Conservation (phyloP, 2,113 vertebrate genomes). For the Anguilla japonica region DNA sequence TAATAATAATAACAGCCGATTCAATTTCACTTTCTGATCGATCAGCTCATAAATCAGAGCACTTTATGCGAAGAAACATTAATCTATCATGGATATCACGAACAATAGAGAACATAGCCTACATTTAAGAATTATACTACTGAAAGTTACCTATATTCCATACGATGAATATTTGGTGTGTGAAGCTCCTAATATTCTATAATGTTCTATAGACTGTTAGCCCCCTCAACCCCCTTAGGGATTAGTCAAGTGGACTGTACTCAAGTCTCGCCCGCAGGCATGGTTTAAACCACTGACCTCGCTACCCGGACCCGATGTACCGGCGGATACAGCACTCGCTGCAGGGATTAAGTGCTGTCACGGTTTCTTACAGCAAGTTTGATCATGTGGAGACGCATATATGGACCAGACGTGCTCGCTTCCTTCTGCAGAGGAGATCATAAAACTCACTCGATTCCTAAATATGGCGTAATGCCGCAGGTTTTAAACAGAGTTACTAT, state of each 20-base stretch:
- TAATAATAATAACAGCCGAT: too few relatives aligned
- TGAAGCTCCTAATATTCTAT: conserved; percentile 5
- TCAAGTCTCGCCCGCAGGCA: conserved; percentile 30
- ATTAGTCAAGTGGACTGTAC: conserved; percentile 48
- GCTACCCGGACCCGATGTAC: conserved; percentile 34
- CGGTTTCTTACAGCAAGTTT: conserved; percentile 34
- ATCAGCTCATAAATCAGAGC: too few relatives aligned
- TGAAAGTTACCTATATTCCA: neutral
- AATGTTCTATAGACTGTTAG: conserved; percentile 40
- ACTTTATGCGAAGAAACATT: too few relatives aligned
- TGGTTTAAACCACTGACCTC: conserved; percentile 54
- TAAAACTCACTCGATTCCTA: conserved; percentile 35
- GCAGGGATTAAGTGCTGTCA: conserved; percentile 54
- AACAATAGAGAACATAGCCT: too few relatives aligned
- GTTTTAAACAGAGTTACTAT: neutral
- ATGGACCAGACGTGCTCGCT: conserved; percentile 46
- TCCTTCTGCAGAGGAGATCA: conserved; percentile 37
- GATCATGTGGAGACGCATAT: conserved; percentile 36
- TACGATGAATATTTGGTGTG: neutral
- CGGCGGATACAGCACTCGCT: conserved; percentile 20
- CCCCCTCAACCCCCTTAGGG: conserved; percentile 37
- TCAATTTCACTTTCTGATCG: too few relatives aligned
- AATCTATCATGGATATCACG: too few relatives aligned
- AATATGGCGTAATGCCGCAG: conserved; percentile 29
- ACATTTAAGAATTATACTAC: neutral